These are phyloP conservation scores for Agrochola circellaris DNA, from an alignment of 2,888 invertebrate genomes.

Conservation along the genomic window DNA sequence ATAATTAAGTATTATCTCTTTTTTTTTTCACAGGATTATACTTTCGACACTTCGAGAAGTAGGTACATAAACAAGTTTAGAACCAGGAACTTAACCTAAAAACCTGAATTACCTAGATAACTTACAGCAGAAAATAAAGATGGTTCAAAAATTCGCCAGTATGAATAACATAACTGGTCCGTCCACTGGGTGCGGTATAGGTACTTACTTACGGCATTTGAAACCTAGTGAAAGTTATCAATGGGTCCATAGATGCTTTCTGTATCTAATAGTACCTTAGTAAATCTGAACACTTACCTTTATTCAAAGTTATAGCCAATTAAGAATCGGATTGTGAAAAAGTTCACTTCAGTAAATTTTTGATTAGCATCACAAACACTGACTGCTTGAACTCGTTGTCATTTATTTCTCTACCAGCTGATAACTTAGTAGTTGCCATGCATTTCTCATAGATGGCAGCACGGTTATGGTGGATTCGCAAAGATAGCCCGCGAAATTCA, in stretches of 20 bases:
- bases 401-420: conserved; percentile 14
- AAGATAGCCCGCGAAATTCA: too few species aligned
- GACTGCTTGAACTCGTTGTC: conserved; percentile 1
- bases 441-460: conserved; percentile 62
- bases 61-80: background rate
- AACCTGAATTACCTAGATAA: background rate
- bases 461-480: background rate
- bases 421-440: conserved; percentile 34
- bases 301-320: background rate
- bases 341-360: background rate
- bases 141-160: background rate
- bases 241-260: background rate
- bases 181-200: background rate
- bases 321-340: background rate
- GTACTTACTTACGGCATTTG: background rate
- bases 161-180: background rate
- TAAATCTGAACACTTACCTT: conserved; percentile 21
- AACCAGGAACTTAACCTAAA: conserved; percentile 32
- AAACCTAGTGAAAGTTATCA: background rate
- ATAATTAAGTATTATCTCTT: conserved; percentile 10
- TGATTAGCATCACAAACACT: conserved; percentile 26
- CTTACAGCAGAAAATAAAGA: background rate
- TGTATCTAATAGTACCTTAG: background rate
- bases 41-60: background rate
- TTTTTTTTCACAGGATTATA: background rate